These are phyloP conservation scores for Raja brachyura DNA, from an alignment of 2,113 vertebrate genomes.

Conservation along the genomic window DNA sequence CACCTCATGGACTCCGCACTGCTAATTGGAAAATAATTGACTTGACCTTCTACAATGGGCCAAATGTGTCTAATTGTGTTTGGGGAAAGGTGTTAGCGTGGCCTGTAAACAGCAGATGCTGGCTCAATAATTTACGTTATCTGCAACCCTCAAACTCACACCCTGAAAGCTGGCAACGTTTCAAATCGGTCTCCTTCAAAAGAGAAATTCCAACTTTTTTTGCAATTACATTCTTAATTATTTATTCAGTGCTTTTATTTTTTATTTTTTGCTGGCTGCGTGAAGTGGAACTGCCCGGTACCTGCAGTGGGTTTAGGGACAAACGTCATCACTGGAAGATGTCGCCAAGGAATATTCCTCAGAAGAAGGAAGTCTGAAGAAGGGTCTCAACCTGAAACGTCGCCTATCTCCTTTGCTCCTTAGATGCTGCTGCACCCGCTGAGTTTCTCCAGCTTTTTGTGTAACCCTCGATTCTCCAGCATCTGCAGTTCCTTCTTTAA, in stretches of 20 bases:
- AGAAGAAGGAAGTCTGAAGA: no score
- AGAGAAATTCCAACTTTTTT: background rate
- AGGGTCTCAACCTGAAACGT: no score
- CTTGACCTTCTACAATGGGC: background rate
- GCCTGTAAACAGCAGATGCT: slow-evolving; percentile 6
- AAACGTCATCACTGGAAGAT: background rate
- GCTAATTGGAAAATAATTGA: slow-evolving; percentile 17
- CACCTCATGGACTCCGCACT: background rate
- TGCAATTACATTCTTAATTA: background rate
- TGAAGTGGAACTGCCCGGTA: no score
- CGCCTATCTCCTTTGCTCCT: no score
- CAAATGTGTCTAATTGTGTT: background rate
- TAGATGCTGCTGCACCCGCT: no score
- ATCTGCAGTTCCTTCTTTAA: no score
- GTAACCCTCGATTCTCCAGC: no score
- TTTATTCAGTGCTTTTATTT: background rate
- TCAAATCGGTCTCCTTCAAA: background rate
- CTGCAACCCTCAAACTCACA: background rate
- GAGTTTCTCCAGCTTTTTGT: no score
- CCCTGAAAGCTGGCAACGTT: background rate
- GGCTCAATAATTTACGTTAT: background rate
- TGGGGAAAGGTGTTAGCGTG: background rate
- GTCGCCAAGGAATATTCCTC: no score
- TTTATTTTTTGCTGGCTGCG: background rate
- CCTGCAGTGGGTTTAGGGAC: background rate